These are phyloP conservation scores for Octodonta nipae DNA, from an alignment of 2,888 invertebrate species.

Conservation along the genomic window DNA sequence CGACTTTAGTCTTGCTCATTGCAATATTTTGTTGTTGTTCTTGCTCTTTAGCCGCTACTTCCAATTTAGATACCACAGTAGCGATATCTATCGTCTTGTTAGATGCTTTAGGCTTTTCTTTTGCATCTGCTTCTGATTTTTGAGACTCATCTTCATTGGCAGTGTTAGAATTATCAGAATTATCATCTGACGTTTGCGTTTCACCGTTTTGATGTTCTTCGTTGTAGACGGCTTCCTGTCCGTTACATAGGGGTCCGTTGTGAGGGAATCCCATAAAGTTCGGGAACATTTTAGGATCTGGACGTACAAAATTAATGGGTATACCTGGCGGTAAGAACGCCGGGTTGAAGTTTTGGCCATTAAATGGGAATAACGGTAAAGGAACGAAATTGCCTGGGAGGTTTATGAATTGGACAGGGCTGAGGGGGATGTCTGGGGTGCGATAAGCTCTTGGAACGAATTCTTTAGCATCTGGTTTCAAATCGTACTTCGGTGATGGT, in stretches of 20 bases:
- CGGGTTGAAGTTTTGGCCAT: conserved; percentile 18
- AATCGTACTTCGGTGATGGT: conserved; percentile 13
- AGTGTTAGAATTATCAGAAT: conserved; percentile 11
- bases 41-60: conserved; percentile 32
- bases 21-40: conserved; percentile 14
- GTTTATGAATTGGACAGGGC: conserved; percentile 25
- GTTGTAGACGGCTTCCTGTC: conserved; percentile 7
- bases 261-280: conserved; percentile 22
- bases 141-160: conserved; percentile 10
- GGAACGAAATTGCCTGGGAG: conserved; percentile 29
- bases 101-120: conserved; percentile 10
- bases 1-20: conserved; percentile 3
- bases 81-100: conserved; percentile 30
- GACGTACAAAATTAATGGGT: conserved; percentile 28
- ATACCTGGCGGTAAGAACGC: conserved; percentile 28
- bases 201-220: conserved; percentile 8
- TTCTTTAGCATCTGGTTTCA: conserved; percentile 35
- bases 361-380: conserved; percentile 26
- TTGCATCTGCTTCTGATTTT: conserved; percentile 9
- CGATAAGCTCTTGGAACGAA: conserved; percentile 33
- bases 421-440: conserved; percentile 16
- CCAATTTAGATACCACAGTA: conserved; percentile 34
- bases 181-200: conserved; percentile 6
- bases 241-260: conserved; percentile 7
- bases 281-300: conserved; percentile 19